Evolutionary conservation across 2,888 invertebrate genomes (phyloP).

Genomic region (Clistopyga incitator): DNA sequence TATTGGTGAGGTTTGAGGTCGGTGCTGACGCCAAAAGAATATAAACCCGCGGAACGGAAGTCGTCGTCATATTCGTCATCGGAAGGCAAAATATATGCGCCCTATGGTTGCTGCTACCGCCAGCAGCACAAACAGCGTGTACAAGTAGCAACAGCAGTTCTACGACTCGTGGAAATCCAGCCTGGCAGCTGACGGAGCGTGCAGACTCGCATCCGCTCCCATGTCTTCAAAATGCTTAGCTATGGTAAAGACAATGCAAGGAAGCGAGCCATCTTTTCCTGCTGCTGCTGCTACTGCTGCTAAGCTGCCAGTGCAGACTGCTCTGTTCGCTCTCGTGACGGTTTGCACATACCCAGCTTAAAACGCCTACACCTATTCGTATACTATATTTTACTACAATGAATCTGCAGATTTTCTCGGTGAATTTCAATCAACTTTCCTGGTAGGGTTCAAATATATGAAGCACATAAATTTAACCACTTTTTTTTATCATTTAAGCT

Average conservation of each 20-base stretch:
- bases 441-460: neutral
- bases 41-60: conserved; percentile 36
- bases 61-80: conserved; percentile 34
- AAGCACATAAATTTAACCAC: neutral
- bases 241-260: conserved; percentile 81
- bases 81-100: conserved; percentile 7
- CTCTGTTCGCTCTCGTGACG: conserved; percentile 13
- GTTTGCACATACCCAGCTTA: conserved; percentile 4
- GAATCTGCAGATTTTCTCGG: neutral
- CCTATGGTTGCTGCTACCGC: conserved; percentile 2
- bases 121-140: conserved; percentile 7
- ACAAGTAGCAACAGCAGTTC: conserved; percentile 33
- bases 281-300: conserved; percentile 65
- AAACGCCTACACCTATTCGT: conserved; percentile 3
- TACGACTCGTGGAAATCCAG: conserved; percentile 70
- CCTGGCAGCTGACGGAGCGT: conserved; percentile 78
- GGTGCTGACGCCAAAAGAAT: conserved; percentile 15
- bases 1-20: neutral
- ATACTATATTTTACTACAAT: neutral
- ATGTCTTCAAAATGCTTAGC: conserved; percentile 80
- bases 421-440: neutral
- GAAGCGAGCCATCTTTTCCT: conserved; percentile 83
- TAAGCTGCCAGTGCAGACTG: conserved; percentile 8
- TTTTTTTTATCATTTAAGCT: too few relatives aligned
- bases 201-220: conserved; percentile 80